Evolutionary conservation across 2,797 vertebrate species (phyloP).

Genomic region (Lutjanus campechanus): DNA sequence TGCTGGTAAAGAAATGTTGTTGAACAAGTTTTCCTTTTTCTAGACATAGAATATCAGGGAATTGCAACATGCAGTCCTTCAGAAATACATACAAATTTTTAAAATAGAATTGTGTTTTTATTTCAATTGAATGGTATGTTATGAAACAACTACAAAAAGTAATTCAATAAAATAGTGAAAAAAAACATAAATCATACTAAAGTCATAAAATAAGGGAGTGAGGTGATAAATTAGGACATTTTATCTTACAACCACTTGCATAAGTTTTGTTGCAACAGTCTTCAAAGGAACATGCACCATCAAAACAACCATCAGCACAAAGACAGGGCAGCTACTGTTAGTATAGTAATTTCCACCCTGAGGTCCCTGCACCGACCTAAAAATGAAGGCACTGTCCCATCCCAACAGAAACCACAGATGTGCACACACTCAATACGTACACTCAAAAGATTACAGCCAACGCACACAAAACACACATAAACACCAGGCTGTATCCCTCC

Average conservation of each 20-base stretch:
- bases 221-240: too few species aligned
- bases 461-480: conserved; percentile 29
- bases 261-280: not conserved
- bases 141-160: too few species aligned
- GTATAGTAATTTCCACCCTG: conserved; percentile 23
- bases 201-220: too few species aligned
- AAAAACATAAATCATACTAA: too few species aligned
- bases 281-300: conserved; percentile 12
- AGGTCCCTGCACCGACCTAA: conserved; percentile 19
- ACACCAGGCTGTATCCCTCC: conserved; percentile 18
- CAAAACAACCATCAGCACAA: conserved; percentile 7
- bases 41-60: too few species aligned
- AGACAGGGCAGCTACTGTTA: conserved; percentile 23
- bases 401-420: conserved; percentile 30
- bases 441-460: conserved; percentile 36
- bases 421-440: conserved; percentile 5
- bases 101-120: too few species aligned
- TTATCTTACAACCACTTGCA: not conserved
- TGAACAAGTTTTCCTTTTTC: too few species aligned
- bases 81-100: too few species aligned
- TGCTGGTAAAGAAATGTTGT: too few species aligned
- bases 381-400: conserved; percentile 33
- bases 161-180: too few species aligned
- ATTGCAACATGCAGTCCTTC: too few species aligned
- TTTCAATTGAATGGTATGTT: too few species aligned